phyloP scores from a whole-genome alignment of 92 coral and sea anemone species.

The Paragorgia papillata region DNA sequence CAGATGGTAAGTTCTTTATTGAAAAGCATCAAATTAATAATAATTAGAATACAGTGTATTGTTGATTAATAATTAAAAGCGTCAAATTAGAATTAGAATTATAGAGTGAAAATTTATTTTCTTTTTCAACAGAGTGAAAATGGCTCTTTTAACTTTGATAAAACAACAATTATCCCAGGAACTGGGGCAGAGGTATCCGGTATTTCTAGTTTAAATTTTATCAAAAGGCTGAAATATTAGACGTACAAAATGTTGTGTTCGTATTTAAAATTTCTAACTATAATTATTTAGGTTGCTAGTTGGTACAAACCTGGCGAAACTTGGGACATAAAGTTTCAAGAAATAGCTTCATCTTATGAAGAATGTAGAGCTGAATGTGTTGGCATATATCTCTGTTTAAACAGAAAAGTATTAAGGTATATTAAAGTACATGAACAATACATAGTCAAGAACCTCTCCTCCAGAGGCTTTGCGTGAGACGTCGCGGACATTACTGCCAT shows the following conservation, averaged over 20 bases:
- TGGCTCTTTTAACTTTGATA: slow-evolving; percentile 84
- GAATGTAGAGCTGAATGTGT: slow-evolving; percentile 99
- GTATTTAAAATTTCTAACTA: too few species aligned
- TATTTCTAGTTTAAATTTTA: neutral
- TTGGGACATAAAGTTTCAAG: slow-evolving; percentile 92
- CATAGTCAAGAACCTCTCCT: neutral
- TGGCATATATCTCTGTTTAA: slow-evolving; percentile 84
- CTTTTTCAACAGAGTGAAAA: slow-evolving; percentile 63
- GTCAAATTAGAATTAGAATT: too few species aligned
- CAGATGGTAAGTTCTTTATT: slow-evolving; percentile 70
- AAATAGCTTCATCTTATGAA: slow-evolving; percentile 84
- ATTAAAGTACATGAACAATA: neutral
- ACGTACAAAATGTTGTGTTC: too few species aligned
- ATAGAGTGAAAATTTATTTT: too few species aligned
- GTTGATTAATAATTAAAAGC: too few species aligned
- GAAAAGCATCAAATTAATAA: too few species aligned
- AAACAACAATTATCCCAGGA: slow-evolving; percentile 71
- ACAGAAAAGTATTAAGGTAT: slow-evolving; percentile 75
- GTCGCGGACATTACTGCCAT: too few species aligned
- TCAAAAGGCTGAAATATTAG: neutral
- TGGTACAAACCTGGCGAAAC: slow-evolving; percentile 97
- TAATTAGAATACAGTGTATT: too few species aligned
- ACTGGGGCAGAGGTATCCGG: slow-evolving; percentile 79
- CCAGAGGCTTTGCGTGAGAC: too few species aligned
- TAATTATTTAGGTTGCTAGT: slow-evolving; percentile 62